These are phyloP conservation scores for Cotesia chilonis DNA, from an alignment of 1,140 invertebrate genomes.

Conservation along the genomic window DNA sequence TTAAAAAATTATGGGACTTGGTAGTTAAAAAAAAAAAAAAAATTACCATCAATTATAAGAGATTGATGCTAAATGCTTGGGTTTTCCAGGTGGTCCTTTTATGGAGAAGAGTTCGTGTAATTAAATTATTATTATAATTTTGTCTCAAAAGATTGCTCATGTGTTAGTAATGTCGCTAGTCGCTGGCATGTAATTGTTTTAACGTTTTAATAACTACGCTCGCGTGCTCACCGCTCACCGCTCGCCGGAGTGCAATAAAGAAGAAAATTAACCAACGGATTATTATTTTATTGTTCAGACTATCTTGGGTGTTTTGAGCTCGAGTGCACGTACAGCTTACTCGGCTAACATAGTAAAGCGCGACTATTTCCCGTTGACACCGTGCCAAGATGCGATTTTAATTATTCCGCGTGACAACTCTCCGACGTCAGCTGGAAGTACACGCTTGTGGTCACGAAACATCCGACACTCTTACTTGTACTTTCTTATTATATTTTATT, in stretches of 20 bases:
- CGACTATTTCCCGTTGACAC: slow-evolving; percentile 42
- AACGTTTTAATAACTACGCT: slow-evolving; percentile 56
- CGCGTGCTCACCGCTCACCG: slow-evolving; percentile 49
- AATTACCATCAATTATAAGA: too few relatives aligned
- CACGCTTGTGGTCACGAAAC: slow-evolving; percentile 9
- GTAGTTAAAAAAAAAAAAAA: too few relatives aligned
- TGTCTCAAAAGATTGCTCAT: slow-evolving; percentile 18
- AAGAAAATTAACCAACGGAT: slow-evolving; percentile 21
- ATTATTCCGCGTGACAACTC: slow-evolving; percentile 45
- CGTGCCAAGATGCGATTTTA: slow-evolving; percentile 47
- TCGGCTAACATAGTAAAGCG: slow-evolving; percentile 1
- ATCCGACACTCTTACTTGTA: not conserved
- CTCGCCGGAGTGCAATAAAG: slow-evolving; percentile 36
- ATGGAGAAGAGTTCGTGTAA: too few relatives aligned
- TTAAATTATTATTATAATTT: slow-evolving; percentile 37
- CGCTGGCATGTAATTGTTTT: slow-evolving; percentile 51
- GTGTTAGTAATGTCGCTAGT: slow-evolving; percentile 9
- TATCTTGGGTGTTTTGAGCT: slow-evolving; percentile 24
- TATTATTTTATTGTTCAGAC: slow-evolving; percentile 15
- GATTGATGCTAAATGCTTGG: too few relatives aligned
- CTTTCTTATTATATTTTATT: slow-evolving; percentile 19
- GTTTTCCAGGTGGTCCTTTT: too few relatives aligned
- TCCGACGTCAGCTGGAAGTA: slow-evolving; percentile 14
- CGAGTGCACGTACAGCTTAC: not conserved
- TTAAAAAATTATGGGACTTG: too few relatives aligned